Evolutionary conservation across 2,888 invertebrate genomes (phyloP).

Genomic region (Eupithecia inturbata): DNA sequence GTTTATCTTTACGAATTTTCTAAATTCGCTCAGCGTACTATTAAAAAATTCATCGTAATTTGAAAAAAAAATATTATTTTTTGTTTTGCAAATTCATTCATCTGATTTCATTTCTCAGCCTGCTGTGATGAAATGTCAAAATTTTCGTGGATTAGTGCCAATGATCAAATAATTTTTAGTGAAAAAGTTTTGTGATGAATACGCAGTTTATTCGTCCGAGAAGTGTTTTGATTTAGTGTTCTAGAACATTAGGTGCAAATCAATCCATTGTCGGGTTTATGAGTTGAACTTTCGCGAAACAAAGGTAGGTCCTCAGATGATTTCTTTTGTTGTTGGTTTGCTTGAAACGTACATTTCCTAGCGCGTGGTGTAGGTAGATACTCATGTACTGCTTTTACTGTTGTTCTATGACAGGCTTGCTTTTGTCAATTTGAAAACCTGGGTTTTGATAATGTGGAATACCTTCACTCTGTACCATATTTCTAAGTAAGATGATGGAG

Average conservation of each 20-base stretch:
- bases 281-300: constrained; percentile 68
- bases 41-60: background rate
- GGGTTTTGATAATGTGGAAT: background rate
- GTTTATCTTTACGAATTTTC: background rate
- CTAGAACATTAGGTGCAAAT: constrained; percentile 36
- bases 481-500: background rate
- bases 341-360: constrained; percentile 22
- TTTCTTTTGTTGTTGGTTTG: constrained; percentile 63
- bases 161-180: constrained; percentile 61
- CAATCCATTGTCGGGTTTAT: constrained; percentile 55
- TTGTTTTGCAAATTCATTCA: constrained; percentile 1
- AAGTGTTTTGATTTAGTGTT: constrained; percentile 14
- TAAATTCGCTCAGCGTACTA: background rate
- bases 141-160: constrained; percentile 77
- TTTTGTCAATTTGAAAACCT: background rate
- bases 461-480: background rate
- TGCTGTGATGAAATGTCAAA: constrained; percentile 75
- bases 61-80: background rate
- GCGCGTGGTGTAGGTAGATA: constrained; percentile 42
- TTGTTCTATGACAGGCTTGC: constrained; percentile 27
- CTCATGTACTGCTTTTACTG: constrained; percentile 42
- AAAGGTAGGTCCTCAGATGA: constrained; percentile 58
- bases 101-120: constrained; percentile 44
- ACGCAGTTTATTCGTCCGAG: constrained; percentile 38
- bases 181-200: constrained; percentile 64